Conservation (phyloP, 2,797 vertebrate genomes). For the Petrocephalus schoutedeni region DNA sequence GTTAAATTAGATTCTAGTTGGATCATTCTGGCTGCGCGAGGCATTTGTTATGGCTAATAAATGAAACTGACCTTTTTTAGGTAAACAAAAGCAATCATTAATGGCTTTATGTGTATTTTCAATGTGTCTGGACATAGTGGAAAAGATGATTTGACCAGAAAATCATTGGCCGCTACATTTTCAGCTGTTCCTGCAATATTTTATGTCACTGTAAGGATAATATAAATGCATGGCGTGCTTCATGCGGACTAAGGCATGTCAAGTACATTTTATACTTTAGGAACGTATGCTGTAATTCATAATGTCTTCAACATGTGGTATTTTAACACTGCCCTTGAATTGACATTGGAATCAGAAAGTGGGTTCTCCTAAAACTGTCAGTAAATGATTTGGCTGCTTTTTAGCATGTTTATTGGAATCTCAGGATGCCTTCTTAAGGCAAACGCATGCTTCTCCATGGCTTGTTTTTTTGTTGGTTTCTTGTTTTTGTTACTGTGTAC, state of each 20-base stretch:
- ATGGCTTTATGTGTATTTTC: constrained; percentile 4
- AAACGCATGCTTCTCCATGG: neutral
- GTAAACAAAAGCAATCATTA: neutral
- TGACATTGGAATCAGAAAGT: neutral
- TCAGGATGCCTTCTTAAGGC: neutral
- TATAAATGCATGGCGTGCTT: neutral
- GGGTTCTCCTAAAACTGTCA: constrained; percentile 1
- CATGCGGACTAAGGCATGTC: neutral
- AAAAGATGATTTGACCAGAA: constrained; percentile 10
- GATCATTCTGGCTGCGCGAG: neutral
- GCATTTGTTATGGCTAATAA: neutral
- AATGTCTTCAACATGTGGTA: constrained; percentile 19
- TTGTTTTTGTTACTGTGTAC: neutral
- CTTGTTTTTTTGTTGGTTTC: neutral
- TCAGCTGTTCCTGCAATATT: neutral
- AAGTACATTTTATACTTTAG: neutral
- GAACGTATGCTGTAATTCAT: neutral
- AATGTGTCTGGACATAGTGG: neutral
- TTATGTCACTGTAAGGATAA: neutral
- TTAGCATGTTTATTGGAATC: neutral
- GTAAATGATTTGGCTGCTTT: constrained; percentile 4
- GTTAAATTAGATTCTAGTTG: neutral
- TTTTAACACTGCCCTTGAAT: constrained; percentile 15
- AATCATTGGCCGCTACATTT: neutral
- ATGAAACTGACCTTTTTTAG: neutral